A percentile compares a stretch with the other conserved stretches of the same genome.
These are phyloP conservation scores for Pseudotriccus pelzelni DNA, from an alignment of 2,797 vertebrate genomes.

Conservation along the genomic window DNA sequence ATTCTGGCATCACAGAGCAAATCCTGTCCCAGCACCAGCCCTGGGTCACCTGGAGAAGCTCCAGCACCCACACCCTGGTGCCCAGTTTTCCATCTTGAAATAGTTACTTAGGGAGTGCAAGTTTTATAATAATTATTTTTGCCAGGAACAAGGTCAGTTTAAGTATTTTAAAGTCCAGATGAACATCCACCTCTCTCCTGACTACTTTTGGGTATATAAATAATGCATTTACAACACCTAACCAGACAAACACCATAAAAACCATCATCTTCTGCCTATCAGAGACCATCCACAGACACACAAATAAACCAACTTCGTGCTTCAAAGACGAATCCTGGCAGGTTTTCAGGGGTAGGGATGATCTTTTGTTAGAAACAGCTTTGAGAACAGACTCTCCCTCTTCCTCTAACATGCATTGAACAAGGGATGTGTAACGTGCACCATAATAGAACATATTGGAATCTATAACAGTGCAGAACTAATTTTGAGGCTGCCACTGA, in stretches of 20 bases:
- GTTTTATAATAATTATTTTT: constrained; percentile 52
- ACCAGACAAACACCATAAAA: neutral
- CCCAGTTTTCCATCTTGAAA: neutral
- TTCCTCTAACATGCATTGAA: neutral
- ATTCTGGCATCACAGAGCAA: neutral
- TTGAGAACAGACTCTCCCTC: neutral
- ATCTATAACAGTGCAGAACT: neutral
- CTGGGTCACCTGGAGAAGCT: neutral
- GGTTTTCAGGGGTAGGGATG: neutral
- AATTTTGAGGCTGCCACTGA: constrained; percentile 15
- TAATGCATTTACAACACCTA: constrained; percentile 5
- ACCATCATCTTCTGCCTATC: neutral
- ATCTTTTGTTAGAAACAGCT: neutral
- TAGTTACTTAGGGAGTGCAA: constrained; percentile 11
- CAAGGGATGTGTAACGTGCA: neutral
- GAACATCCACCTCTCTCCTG: constrained; percentile 52
- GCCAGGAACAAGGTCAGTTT: constrained; percentile 63
- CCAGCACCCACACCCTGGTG: neutral
- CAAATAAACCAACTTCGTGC: neutral
- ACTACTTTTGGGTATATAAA: constrained; percentile 39
- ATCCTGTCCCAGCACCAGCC: neutral
- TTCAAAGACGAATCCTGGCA: neutral
- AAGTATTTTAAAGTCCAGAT: constrained; percentile 61
- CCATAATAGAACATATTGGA: neutral
- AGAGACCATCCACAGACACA: neutral